Percentiles rank a stretch among this genome's conserved stretches.
Conservation (phyloP, 2,888 invertebrate species). For the Portevinia maculata region DNA sequence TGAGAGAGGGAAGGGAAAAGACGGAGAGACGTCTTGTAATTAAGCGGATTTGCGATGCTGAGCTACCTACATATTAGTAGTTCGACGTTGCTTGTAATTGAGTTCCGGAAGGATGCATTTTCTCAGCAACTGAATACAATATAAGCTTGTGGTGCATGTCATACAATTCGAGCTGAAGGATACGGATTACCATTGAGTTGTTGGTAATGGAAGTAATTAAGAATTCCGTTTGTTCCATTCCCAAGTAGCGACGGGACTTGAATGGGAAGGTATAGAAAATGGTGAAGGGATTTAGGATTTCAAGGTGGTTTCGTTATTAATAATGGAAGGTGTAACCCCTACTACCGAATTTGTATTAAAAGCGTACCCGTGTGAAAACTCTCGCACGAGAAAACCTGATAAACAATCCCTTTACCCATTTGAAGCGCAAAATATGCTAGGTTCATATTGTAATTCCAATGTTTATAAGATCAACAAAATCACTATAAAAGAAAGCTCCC, state of each 20-base stretch:
- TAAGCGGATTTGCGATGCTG: constrained; percentile 34
- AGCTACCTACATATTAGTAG: background rate
- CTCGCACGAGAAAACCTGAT: too few relatives aligned
- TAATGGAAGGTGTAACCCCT: too few relatives aligned
- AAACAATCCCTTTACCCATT: too few relatives aligned
- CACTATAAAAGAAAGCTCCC: too few relatives aligned
- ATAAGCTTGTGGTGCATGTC: background rate
- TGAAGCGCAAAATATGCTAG: too few relatives aligned
- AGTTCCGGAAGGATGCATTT: constrained; percentile 5
- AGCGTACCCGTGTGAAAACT: too few relatives aligned
- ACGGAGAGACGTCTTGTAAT: constrained; percentile 29
- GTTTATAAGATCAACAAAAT: too few relatives aligned
- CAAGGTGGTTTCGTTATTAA: too few relatives aligned
- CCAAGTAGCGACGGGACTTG: background rate
- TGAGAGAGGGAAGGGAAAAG: background rate
- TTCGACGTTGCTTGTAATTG: constrained; percentile 20
- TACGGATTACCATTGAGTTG: background rate
- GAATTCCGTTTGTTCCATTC: constrained; percentile 2
- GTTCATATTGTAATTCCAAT: too few relatives aligned
- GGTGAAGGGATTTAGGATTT: too few relatives aligned
- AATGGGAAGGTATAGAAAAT: too few relatives aligned
- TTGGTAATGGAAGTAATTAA: constrained; percentile 3
- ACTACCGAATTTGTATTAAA: too few relatives aligned
- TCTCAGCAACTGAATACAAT: background rate
- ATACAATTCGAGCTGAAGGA: background rate